Evolutionary conservation across 1,140 invertebrate genomes (phyloP).

Genomic region (Brachionus calyciflorus): DNA sequence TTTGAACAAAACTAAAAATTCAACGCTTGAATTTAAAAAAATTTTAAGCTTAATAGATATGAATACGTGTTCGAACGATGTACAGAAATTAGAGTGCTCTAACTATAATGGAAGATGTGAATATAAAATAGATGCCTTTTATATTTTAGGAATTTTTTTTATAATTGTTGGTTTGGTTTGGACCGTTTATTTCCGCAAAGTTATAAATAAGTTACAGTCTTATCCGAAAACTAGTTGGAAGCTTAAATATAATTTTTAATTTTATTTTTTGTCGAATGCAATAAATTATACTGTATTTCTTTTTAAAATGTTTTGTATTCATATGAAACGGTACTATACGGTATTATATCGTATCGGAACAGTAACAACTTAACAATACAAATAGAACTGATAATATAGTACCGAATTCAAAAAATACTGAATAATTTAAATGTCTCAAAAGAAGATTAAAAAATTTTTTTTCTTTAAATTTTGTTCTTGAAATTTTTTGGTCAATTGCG

Average conservation of each 20-base stretch:
- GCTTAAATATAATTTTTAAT: slow-evolving; percentile 1
- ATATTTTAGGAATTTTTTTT: slow-evolving; percentile 1
- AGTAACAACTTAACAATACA: no score
- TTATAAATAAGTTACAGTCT: background rate
- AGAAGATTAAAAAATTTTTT: no score
- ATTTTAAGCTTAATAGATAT: background rate
- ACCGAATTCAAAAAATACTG: no score
- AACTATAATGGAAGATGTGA: background rate
- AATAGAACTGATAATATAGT: no score
- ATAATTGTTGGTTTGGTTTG: background rate
- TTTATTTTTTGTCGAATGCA: background rate
- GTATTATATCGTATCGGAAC: no score
- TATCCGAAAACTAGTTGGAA: slow-evolving; percentile 16
- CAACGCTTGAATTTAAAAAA: background rate
- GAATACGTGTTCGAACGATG: background rate
- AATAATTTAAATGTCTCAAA: no score
- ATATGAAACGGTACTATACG: no score
- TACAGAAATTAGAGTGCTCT: background rate
- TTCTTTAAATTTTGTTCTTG: no score
- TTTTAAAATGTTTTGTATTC: no score
- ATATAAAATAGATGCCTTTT: slow-evolving; percentile 4
- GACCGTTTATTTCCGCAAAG: background rate
- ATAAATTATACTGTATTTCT: no score
- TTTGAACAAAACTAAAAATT: background rate
- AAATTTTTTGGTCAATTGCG: no score